phyloP scores from a whole-genome alignment of 1,140 invertebrate species.

The Pseudomyrmex sp. region DNA sequence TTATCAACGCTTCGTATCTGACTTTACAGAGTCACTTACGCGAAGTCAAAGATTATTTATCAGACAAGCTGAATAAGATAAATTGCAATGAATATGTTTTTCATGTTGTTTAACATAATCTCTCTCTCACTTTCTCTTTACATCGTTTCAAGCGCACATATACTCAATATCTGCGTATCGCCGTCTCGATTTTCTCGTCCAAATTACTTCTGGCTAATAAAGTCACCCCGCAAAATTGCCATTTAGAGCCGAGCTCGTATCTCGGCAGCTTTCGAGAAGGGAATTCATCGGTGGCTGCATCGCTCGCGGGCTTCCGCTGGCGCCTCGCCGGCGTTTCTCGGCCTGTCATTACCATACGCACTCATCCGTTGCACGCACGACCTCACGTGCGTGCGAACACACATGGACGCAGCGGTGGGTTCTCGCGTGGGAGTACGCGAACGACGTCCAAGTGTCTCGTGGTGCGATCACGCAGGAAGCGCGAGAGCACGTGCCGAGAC shows the following conservation, averaged over 20 bases:
- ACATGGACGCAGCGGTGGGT: slow-evolving; percentile 69
- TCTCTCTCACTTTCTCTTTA: background rate
- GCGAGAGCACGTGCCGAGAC: slow-evolving; percentile 47
- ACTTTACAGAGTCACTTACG: background rate
- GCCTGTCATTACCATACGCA: slow-evolving; percentile 82
- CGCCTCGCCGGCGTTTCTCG: slow-evolving; percentile 79
- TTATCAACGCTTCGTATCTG: background rate
- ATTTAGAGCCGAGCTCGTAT: background rate
- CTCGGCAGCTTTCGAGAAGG: slow-evolving; percentile 60
- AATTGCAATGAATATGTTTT: background rate
- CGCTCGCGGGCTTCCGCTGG: slow-evolving; percentile 76
- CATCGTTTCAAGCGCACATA: too few species aligned
- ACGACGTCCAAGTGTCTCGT: slow-evolving; percentile 69
- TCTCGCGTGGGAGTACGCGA: slow-evolving; percentile 74
- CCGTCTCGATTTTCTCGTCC: too few species aligned
- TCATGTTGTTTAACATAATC: too few species aligned
- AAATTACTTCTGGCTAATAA: slow-evolving; percentile 3
- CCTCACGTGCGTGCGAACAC: slow-evolving; percentile 77
- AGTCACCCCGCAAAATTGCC: slow-evolving; percentile 21
- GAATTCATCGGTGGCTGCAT: slow-evolving; percentile 74
- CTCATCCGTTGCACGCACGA: slow-evolving; percentile 80
- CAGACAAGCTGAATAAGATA: background rate
- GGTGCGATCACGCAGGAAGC: slow-evolving; percentile 49
- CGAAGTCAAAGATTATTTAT: background rate
- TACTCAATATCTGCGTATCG: too few species aligned